Conservation (phyloP, 2,797 vertebrate species). For the Onychomys arenicola region DNA sequence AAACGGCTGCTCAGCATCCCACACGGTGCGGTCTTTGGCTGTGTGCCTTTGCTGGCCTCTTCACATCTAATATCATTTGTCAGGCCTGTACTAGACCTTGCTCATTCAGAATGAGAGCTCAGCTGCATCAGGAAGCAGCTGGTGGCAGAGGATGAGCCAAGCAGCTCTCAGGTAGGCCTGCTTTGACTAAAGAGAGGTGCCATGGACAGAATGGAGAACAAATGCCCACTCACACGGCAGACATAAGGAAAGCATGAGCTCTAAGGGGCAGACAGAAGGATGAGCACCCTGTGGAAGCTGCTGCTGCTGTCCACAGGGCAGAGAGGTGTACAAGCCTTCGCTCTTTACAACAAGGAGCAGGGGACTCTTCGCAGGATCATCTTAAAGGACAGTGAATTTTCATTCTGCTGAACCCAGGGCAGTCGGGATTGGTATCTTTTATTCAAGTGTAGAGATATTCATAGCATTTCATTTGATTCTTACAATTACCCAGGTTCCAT, state of each 20-base stretch:
- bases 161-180: not conserved
- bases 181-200: not conserved
- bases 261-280: not conserved
- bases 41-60: constrained; percentile 9
- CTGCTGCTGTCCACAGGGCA: not conserved
- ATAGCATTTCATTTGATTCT: not conserved
- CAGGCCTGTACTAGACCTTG: not conserved
- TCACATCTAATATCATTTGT: not conserved
- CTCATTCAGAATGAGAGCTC: not conserved
- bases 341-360: not conserved
- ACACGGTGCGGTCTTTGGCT: not conserved
- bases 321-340: not conserved
- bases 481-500: not conserved
- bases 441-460: not conserved
- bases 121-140: not conserved
- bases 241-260: not conserved
- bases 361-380: not conserved
- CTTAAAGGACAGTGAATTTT: not conserved
- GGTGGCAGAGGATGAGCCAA: not conserved
- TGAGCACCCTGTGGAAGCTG: not conserved
- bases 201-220: not conserved
- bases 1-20: not conserved
- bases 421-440: not conserved
- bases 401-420: not conserved
- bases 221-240: not conserved